These are phyloP conservation scores for Sebastes trivittatus DNA, from an alignment of 2,797 vertebrate species.

Conservation along the genomic window DNA sequence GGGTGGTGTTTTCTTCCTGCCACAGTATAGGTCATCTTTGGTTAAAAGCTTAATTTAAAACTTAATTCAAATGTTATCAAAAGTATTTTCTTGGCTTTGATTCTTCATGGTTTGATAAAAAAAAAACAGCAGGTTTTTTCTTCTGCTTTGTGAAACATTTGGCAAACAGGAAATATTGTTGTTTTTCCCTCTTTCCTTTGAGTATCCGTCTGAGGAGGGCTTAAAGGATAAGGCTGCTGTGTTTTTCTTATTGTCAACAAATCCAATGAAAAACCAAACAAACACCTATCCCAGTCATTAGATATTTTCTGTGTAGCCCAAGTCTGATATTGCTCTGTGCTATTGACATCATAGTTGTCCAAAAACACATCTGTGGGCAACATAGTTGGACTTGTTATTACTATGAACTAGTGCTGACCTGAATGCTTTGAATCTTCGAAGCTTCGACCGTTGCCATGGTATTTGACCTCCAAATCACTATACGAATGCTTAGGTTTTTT, in stretches of 20 bases:
- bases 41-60: background rate
- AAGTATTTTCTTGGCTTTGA: background rate
- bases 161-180: background rate
- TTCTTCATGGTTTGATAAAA: background rate
- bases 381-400: background rate
- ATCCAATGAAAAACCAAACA: background rate
- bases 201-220: background rate
- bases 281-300: background rate
- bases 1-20: background rate
- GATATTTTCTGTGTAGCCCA: accelerated
- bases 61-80: background rate
- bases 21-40: background rate
- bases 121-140: background rate
- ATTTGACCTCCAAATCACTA: too few species aligned
- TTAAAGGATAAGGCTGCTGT: background rate
- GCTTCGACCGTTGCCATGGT: too few species aligned
- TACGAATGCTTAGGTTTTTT: too few species aligned
- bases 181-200: background rate
- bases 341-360: background rate
- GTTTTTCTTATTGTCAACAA: background rate
- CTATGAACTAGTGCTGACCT: too few species aligned
- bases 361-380: background rate
- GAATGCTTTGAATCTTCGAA: too few species aligned
- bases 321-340: background rate
- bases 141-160: background rate